phyloP scores from a whole-genome alignment of 2,888 invertebrate species.

The Dastarcus helophoroides region DNA sequence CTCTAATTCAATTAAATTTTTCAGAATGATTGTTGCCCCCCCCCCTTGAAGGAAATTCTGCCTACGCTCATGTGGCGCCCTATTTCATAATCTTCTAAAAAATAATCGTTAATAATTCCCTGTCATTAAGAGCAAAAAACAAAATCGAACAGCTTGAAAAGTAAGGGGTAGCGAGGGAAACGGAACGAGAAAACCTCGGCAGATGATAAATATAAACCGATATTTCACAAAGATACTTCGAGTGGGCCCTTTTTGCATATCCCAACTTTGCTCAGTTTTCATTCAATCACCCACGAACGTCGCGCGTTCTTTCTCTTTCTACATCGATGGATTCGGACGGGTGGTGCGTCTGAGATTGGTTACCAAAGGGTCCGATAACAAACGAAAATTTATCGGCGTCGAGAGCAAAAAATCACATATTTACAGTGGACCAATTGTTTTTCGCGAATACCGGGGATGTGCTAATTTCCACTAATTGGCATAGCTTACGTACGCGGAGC shows the following conservation, averaged over 20 bases:
- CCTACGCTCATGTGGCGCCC: conserved; percentile 7
- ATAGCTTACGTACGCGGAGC: too few species aligned
- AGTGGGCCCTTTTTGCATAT: conserved; percentile 23
- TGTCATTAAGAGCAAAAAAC: conserved; percentile 14
- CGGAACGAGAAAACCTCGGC: conserved; percentile 20
- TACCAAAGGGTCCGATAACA: conserved; percentile 21
- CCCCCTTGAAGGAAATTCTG: too few species aligned
- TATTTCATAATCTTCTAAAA: conserved; percentile 4
- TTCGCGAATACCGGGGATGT: conserved; percentile 14
- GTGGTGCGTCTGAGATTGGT: conserved; percentile 11
- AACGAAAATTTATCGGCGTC: conserved; percentile 27
- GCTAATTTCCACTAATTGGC: conserved; percentile 19
- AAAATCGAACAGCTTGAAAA: conserved; percentile 22
- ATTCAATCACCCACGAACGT: conserved; percentile 2
- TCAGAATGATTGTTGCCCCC: too few species aligned
- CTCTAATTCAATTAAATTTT: neutral
- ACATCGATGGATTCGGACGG: neutral
- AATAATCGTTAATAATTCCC: conserved; percentile 5
- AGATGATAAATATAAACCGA: conserved; percentile 27
- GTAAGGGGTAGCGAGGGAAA: conserved; percentile 21
- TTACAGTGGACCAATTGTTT: conserved; percentile 22
- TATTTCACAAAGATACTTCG: conserved; percentile 28
- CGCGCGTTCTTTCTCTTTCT: neutral
- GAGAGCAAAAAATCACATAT: conserved; percentile 27
- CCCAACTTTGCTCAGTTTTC: conserved; percentile 3